Percentiles rank a stretch among this genome's conserved stretches.
phyloP scores from a whole-genome alignment of 2,797 vertebrate species.

The Etheostoma perlongum region DNA sequence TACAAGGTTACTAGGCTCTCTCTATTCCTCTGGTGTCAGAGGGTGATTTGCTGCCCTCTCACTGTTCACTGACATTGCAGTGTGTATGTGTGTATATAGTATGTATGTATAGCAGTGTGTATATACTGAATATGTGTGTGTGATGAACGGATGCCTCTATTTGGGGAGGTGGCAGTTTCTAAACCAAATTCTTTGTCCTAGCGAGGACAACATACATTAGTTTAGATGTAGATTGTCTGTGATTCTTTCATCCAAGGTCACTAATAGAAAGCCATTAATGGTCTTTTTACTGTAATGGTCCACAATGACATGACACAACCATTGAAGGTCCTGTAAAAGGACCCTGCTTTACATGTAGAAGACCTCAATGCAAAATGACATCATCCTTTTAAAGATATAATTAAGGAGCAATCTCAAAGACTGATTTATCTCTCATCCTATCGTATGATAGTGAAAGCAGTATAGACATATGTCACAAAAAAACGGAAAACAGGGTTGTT shows the following conservation, averaged over 20 bases:
- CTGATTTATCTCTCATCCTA: constrained; percentile 75
- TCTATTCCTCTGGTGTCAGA: constrained; percentile 65
- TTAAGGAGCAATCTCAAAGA: constrained; percentile 81
- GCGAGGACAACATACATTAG: constrained; percentile 80
- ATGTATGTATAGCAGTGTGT: background rate
- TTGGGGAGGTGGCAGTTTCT: constrained; percentile 70
- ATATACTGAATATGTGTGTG: constrained; percentile 15
- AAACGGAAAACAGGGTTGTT: constrained; percentile 39
- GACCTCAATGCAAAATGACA: constrained; percentile 76
- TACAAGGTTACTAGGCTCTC: constrained; percentile 74
- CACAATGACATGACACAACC: constrained; percentile 79
- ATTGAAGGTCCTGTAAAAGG: constrained; percentile 75
- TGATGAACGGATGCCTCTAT: constrained; percentile 62
- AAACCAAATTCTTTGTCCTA: constrained; percentile 81
- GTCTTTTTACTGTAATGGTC: constrained; percentile 81
- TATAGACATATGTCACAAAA: constrained; percentile 54
- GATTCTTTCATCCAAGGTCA: constrained; percentile 81
- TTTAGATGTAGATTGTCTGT: constrained; percentile 81
- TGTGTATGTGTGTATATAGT: constrained; percentile 30
- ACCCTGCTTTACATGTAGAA: constrained; percentile 76
- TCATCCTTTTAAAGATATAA: constrained; percentile 81
- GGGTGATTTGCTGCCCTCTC: constrained; percentile 71
- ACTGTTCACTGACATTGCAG: constrained; percentile 71
- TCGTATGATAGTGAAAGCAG: constrained; percentile 48
- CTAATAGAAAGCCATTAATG: constrained; percentile 85